Evolutionary conservation across 1,140 invertebrate species (phyloP).

Genomic region (Maniola jurtina): DNA sequence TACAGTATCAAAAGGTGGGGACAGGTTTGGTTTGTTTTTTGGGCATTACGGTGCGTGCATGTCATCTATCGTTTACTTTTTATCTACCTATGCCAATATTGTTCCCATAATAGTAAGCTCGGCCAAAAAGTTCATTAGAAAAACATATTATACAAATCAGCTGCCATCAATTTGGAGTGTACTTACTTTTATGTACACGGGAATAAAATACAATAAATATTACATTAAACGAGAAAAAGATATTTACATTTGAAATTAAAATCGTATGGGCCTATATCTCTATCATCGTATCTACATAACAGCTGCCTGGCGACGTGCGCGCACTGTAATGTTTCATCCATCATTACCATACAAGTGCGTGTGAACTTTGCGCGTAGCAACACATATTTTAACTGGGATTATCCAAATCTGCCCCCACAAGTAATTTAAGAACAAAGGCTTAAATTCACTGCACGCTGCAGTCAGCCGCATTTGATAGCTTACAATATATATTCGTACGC

Average conservation of each 20-base stretch:
- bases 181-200: constrained; percentile 9
- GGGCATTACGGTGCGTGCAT: constrained; percentile 46
- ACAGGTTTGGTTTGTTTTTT: constrained; percentile 40
- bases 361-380: background rate
- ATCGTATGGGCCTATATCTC: constrained; percentile 39
- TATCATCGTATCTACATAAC: constrained; percentile 54
- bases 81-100: constrained; percentile 64
- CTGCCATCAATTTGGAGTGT: constrained; percentile 58
- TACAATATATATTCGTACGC: too few species aligned
- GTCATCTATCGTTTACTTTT: constrained; percentile 43
- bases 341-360: constrained; percentile 10
- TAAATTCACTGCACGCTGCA: too few species aligned
- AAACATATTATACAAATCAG: constrained; percentile 39
- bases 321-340: constrained; percentile 44
- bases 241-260: constrained; percentile 38
- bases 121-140: constrained; percentile 50
- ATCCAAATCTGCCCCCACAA: constrained; percentile 45
- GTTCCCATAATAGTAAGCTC: constrained; percentile 74
- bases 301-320: constrained; percentile 62
- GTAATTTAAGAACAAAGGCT: constrained; percentile 40
- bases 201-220: constrained; percentile 21
- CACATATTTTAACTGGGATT: constrained; percentile 12
- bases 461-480: too few species aligned
- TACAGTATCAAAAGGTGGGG: constrained; percentile 37
- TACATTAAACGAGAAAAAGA: constrained; percentile 26